Base-by-base conservation (phyloP, 2,797 vertebrate genomes). In the Acipenser ruthenus region DNA sequence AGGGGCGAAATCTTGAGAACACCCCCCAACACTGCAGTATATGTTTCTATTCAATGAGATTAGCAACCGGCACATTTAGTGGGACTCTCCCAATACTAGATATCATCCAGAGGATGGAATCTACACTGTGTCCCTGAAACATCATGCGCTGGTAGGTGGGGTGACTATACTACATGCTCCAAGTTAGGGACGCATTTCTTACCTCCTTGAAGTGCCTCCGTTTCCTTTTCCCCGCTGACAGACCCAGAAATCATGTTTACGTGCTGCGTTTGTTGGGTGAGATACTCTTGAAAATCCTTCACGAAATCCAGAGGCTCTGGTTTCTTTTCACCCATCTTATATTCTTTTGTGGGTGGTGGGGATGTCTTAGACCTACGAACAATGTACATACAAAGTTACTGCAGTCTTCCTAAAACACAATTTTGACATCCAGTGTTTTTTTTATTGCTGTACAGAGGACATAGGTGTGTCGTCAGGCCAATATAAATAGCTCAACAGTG, bases 211-310 rank as follows among this genome's bases (percentile, higher is more conserved):
- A 98, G 88, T 78, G 93, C 88, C 78, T 98, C 95, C 1, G 85
- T 87, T 72, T 99, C 97, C 79, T 97, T 98, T 66, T 96, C 94
- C 18, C 94, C 95, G 66, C 92, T 93, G 62, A 99, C 96, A 0
- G 97, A 97, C 65, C 96, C 96, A 49, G 97, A 99, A 78, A 99
- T 99, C 96, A 99, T 98, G 83, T 99, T 99, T 74, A 99, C 97
- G 85, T 99, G 97, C 68, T 99, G 96, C 55, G 96, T 99, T 83
- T 99, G 97, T 75, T 98, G 97, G 62, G 95, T 99, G 70, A 99
- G 90, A 75, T 99, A 99, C 77, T 99, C 96, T 86, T 99, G 97
- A 82, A 99, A 99, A 82, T 99, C 96, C 75, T 99, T 99, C 61
- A 99, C 96, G 61, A 99, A 99, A 84, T 98, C 97, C 86, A 98